Percentiles rank a stretch among this genome's conserved stretches.
phyloP scores from a whole-genome alignment of 2,113 vertebrate genomes.

The Myrmecophaga tridactyla region DNA sequence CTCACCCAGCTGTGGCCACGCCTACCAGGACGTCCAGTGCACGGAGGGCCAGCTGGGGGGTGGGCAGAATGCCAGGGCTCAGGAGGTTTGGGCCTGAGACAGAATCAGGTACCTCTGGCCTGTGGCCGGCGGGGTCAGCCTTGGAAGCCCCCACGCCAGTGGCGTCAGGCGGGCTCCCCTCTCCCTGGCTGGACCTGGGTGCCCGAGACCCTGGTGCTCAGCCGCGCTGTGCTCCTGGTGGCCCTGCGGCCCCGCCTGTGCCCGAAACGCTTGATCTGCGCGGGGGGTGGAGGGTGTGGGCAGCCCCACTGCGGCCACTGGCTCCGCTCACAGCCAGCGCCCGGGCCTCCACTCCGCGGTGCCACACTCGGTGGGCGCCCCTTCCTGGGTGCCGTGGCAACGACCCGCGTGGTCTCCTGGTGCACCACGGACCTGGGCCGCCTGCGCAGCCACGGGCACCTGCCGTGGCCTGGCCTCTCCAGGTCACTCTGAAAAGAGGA shows the following conservation, averaged over 20 bases:
- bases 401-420: slow-evolving; percentile 90
- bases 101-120: no score
- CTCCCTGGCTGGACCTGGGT: accelerated
- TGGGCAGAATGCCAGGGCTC: background rate
- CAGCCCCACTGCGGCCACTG: no score
- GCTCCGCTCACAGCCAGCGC: no score
- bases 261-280: slow-evolving; percentile 91
- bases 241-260: slow-evolving; percentile 87
- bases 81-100: no score
- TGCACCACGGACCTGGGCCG: slow-evolving; percentile 93
- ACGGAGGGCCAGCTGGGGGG: no score
- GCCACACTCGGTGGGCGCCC: slow-evolving; percentile 86
- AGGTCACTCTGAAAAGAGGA: slow-evolving; percentile 80
- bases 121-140: no score
- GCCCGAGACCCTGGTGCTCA: slow-evolving; percentile 77
- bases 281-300: no score
- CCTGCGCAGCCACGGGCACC: slow-evolving; percentile 90
- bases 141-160: no score
- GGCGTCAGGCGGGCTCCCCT: no score
- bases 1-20: no score
- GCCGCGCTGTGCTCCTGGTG: slow-evolving; percentile 83
- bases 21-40: background rate
- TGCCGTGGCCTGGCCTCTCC: slow-evolving; percentile 83
- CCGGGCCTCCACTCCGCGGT: no score
- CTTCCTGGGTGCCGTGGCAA: slow-evolving; percentile 93